These are phyloP conservation scores for Cirrhinus mrigala DNA, from an alignment of 2,797 vertebrate species.

Conservation along the genomic window DNA sequence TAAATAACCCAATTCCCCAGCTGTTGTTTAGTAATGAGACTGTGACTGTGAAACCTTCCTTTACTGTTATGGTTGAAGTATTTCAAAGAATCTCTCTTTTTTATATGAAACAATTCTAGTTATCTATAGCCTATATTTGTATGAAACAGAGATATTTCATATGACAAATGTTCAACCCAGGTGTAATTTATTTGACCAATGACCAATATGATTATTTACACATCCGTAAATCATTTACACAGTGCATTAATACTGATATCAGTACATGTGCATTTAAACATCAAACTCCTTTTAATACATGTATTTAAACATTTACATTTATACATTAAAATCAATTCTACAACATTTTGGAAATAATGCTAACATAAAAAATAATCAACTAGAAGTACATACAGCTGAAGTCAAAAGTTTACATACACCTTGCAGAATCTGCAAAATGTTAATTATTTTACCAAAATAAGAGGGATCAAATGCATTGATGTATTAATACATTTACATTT, in stretches of 20 bases:
- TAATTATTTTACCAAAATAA: no score
- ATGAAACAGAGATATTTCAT: neutral
- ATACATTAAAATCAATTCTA: neutral
- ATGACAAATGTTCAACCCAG: neutral
- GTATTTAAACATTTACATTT: neutral
- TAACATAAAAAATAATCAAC: neutral
- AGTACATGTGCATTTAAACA: neutral
- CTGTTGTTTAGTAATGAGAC: neutral
- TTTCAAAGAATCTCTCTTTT: neutral
- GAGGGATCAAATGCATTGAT: neutral
- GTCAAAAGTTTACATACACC: no score
- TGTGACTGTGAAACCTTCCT: neutral
- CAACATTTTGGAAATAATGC: neutral
- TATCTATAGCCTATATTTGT: neutral
- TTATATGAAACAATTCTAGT: neutral
- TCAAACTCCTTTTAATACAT: neutral
- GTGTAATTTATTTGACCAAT: neutral
- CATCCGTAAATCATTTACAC: neutral
- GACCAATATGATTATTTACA: neutral
- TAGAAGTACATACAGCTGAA: neutral
- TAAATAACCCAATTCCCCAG: neutral
- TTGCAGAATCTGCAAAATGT: no score
- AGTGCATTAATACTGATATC: neutral
- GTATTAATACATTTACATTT: neutral
- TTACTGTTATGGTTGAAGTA: neutral